phyloP scores from a whole-genome alignment of 1,140 invertebrate genomes.

The Diabrotica undecimpunctata region DNA sequence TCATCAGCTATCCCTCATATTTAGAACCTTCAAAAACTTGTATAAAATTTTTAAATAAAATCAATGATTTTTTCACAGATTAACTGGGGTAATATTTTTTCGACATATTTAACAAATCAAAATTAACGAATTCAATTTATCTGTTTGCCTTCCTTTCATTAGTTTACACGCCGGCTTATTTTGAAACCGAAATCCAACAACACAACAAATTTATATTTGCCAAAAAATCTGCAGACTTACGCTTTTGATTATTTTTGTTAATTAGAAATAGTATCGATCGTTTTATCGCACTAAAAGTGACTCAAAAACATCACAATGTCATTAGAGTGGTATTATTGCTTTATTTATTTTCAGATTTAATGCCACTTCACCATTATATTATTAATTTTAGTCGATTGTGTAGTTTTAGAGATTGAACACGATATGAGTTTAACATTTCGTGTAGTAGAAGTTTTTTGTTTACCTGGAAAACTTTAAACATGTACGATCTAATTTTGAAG shows the following conservation, averaged over 20 bases:
- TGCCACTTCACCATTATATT: not conserved
- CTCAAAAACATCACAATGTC: not conserved
- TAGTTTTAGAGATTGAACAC: not conserved
- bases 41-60: too few relatives aligned
- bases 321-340: not conserved
- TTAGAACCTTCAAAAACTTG: too few relatives aligned
- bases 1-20: too few relatives aligned
- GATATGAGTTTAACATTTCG: not conserved
- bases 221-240: too few relatives aligned
- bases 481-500: not conserved
- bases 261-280: not conserved
- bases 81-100: too few relatives aligned
- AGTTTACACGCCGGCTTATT: too few relatives aligned
- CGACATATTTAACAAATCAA: too few relatives aligned
- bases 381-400: not conserved
- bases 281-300: not conserved
- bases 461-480: not conserved
- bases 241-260: not conserved
- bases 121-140: too few relatives aligned
- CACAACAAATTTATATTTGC: too few relatives aligned
- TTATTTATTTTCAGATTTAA: conserved; percentile 1
- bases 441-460: not conserved
- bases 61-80: too few relatives aligned
- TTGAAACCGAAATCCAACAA: too few relatives aligned
- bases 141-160: too few relatives aligned